phyloP scores from a whole-genome alignment of 2,113 vertebrate genomes.

The Crotalus tigris region DNA sequence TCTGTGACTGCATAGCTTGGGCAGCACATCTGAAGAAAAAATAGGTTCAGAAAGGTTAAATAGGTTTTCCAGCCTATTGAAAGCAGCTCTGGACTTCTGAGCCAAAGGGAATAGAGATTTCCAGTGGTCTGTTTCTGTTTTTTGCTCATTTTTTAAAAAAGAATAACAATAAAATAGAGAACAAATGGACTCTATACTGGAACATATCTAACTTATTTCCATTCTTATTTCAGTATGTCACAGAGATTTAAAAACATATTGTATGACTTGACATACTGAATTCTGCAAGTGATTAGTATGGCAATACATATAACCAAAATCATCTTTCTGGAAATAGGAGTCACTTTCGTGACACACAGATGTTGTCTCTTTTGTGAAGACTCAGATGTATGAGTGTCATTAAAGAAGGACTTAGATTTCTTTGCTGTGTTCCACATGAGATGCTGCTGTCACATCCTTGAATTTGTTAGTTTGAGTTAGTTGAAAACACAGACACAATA shows the following conservation, averaged over 20 bases:
- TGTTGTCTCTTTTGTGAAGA: not conserved
- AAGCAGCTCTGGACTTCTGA: not conserved
- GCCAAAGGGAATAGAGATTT: not conserved
- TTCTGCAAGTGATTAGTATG: conserved; percentile 10
- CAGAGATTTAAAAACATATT: not conserved
- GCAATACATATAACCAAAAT: conserved; percentile 12
- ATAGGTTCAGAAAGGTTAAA: not conserved
- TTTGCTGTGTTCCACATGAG: not conserved
- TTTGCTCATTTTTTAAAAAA: not conserved
- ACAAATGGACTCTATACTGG: not conserved
- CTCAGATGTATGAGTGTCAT: not conserved
- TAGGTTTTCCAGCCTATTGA: not conserved
- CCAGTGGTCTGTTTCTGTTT: not conserved
- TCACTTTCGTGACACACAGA: not conserved
- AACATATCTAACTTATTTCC: not conserved
- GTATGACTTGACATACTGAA: not conserved
- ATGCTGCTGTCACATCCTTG: not conserved
- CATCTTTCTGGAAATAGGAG: conserved; percentile 4
- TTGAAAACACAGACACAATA: not conserved
- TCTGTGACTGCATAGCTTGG: not conserved
- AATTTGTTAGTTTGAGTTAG: conserved; percentile 1
- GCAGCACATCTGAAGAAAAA: not conserved
- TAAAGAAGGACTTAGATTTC: not conserved
- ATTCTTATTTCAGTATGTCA: not conserved
- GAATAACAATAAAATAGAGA: not conserved